phyloP scores from a whole-genome alignment of 53 echinoderm and acorn worm genomes.

The Hippasteria phrygiana region DNA sequence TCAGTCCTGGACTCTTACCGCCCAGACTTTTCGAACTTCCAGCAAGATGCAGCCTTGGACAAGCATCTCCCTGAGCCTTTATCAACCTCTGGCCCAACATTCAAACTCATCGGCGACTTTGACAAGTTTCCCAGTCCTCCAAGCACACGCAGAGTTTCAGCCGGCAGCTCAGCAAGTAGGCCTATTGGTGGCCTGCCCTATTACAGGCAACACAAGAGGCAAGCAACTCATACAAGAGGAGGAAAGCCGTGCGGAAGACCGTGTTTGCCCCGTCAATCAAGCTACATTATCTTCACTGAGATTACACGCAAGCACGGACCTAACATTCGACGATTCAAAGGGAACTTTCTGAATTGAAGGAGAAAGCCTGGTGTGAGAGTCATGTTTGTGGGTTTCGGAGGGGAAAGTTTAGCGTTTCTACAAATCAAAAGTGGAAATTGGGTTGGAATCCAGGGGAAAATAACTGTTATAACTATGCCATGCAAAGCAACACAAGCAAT shows the following conservation, averaged over 20 bases:
- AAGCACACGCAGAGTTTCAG: neutral
- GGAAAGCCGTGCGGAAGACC: neutral
- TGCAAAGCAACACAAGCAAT: too few relatives aligned
- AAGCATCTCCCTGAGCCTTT: neutral
- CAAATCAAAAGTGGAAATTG: too few relatives aligned
- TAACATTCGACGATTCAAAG: constrained; percentile 2
- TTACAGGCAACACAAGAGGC: constrained; percentile 23
- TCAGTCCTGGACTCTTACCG: neutral
- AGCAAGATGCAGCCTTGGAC: neutral
- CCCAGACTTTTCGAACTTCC: neutral
- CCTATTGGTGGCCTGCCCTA: neutral
- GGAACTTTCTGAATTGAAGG: neutral
- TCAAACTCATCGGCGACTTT: neutral
- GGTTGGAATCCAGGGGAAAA: too few relatives aligned
- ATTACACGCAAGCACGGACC: neutral
- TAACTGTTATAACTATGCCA: too few relatives aligned
- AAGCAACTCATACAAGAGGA: constrained; percentile 22
- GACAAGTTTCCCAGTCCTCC: neutral
- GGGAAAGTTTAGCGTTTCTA: too few relatives aligned
- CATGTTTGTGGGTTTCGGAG: too few relatives aligned
- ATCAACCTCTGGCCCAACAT: neutral
- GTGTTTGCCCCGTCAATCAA: constrained; percentile 2
- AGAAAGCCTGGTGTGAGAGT: too few relatives aligned
- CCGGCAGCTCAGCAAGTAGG: neutral
- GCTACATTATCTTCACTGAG: neutral